phyloP scores from a whole-genome alignment of 2,888 invertebrate species.

The Orthosia cruda region DNA sequence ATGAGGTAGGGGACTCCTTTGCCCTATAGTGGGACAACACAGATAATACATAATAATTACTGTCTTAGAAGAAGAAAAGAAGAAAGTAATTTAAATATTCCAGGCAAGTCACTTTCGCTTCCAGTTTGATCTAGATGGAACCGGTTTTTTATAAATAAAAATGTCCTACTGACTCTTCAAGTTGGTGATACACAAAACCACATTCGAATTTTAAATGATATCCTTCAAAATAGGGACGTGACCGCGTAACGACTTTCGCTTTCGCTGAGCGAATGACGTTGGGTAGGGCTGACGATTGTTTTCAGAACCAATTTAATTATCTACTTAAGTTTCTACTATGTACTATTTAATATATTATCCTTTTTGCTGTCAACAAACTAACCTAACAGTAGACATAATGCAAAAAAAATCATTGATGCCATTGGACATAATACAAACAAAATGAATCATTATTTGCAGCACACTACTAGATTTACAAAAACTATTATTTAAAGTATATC shows the following conservation, averaged over 20 bases:
- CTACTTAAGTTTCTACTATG: background rate
- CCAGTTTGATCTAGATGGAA: background rate
- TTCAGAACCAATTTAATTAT: background rate
- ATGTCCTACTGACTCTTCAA: slow-evolving; percentile 17
- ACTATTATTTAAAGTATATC: too few relatives aligned
- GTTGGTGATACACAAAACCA: slow-evolving; percentile 44
- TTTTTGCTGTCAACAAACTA: background rate
- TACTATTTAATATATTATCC: too few relatives aligned
- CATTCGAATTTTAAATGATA: slow-evolving; percentile 67
- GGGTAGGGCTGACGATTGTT: slow-evolving; percentile 53
- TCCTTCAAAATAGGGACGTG: slow-evolving; percentile 59
- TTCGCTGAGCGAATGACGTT: slow-evolving; percentile 52
- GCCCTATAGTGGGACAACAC: too few relatives aligned
- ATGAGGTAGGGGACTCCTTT: too few relatives aligned
- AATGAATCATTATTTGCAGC: too few relatives aligned
- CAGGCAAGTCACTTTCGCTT: slow-evolving; percentile 24
- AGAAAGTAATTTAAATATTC: background rate
- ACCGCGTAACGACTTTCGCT: slow-evolving; percentile 69
- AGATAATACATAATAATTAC: too few relatives aligned
- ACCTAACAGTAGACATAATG: too few relatives aligned
- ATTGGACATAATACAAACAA: too few relatives aligned
- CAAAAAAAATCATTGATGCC: too few relatives aligned
- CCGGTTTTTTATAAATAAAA: slow-evolving; percentile 23
- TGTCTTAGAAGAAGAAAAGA: background rate
- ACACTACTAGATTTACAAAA: too few relatives aligned